Evolutionary conservation across 2,113 vertebrate species (phyloP).

Genomic region (Carlito syrichta): DNA sequence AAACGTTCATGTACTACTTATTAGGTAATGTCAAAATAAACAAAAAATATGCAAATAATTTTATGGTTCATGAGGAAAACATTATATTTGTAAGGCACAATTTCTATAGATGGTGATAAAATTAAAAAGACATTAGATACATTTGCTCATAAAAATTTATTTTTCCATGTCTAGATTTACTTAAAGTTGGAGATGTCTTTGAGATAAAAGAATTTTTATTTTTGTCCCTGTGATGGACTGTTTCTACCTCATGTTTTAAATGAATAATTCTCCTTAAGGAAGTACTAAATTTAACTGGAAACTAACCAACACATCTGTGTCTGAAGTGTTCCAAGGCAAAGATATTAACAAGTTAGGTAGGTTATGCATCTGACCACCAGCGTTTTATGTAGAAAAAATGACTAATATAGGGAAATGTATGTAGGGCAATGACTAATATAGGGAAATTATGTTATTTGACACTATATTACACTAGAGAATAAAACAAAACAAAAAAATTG

Average conservation of each 20-base stretch:
- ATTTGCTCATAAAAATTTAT: background rate
- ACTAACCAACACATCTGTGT: slow-evolving; percentile 63
- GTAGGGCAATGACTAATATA: slow-evolving; percentile 46
- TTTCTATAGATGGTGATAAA: slow-evolving; percentile 16
- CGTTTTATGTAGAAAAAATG: slow-evolving; percentile 49
- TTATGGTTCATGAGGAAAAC: background rate
- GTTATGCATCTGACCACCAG: slow-evolving; percentile 39
- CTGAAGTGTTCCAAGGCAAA: slow-evolving; percentile 50
- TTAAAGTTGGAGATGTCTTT: background rate
- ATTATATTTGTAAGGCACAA: background rate
- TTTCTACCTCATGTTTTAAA: slow-evolving; percentile 18
- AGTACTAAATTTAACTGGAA: slow-evolving; percentile 1
- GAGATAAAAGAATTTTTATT: background rate
- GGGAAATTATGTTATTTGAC: slow-evolving; percentile 54
- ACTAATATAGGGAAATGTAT: slow-evolving; percentile 55
- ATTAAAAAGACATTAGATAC: background rate
- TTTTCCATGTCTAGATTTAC: background rate
- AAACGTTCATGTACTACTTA: background rate
- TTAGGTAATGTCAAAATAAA: background rate
- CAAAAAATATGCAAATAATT: background rate
- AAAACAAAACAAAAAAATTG: slow-evolving; percentile 7
- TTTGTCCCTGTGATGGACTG: background rate
- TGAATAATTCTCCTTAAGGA: slow-evolving; percentile 20
- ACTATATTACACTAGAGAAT: background rate
- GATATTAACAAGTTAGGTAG: background rate